A percentile compares a stretch with the other conserved stretches of the same genome.
Evolutionary conservation across 2,113 vertebrate genomes (phyloP).

Genomic region (Rynchops niger): DNA sequence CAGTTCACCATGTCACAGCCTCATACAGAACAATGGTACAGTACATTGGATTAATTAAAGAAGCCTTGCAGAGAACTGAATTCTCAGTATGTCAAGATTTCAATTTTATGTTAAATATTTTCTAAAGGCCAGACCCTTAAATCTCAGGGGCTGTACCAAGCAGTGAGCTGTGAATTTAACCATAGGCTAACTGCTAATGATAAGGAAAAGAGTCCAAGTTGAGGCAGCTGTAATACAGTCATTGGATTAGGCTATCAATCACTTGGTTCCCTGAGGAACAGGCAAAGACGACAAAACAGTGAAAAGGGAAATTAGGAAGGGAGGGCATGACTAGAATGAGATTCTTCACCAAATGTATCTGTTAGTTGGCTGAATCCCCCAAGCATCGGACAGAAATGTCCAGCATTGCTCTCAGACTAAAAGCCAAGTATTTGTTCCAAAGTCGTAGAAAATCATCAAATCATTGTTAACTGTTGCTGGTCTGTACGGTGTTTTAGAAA

Average conservation of each 20-base stretch:
- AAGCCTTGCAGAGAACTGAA: conserved; percentile 81
- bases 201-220: conserved; percentile 84
- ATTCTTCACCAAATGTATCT: conserved; percentile 76
- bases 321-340: conserved; percentile 81
- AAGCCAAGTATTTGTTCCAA: conserved; percentile 53
- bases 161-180: conserved; percentile 90
- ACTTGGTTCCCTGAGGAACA: conserved; percentile 79
- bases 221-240: conserved; percentile 85
- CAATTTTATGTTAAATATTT: conserved; percentile 94
- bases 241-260: conserved; percentile 90
- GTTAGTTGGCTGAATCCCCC: conserved; percentile 65
- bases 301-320: conserved; percentile 82
- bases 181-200: conserved; percentile 93
- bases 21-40: conserved; percentile 76
- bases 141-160: conserved; percentile 88
- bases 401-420: conserved; percentile 47
- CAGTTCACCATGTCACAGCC: conserved; percentile 76
- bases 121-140: conserved; percentile 91
- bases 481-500: background rate
- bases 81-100: conserved; percentile 89
- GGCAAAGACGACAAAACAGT: conserved; percentile 81
- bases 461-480: background rate
- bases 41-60: conserved; percentile 87
- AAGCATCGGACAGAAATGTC: conserved; percentile 56
- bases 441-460: conserved; percentile 30